phyloP scores from a whole-genome alignment of 2,113 vertebrate genomes.

The Muntiacus reevesi region DNA sequence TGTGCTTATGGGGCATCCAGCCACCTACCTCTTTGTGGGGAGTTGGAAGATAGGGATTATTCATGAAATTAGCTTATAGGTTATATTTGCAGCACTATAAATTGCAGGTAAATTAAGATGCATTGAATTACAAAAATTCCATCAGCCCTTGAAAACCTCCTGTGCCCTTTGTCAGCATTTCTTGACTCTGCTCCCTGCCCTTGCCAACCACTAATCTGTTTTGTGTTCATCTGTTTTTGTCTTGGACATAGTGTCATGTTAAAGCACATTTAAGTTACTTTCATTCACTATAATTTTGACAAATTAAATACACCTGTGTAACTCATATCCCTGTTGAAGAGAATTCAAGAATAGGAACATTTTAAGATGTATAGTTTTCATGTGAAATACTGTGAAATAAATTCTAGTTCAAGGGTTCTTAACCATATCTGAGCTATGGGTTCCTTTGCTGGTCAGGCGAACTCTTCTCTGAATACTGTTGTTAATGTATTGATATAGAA shows the following conservation, averaged over 20 bases:
- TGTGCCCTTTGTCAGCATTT: neutral
- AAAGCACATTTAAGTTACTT: neutral
- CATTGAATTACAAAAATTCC: neutral
- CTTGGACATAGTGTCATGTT: neutral
- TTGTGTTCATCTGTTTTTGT: neutral
- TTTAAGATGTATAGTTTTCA: neutral
- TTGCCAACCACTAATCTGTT: neutral
- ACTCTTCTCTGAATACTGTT: neutral
- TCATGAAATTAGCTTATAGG: neutral
- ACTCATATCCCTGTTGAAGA: neutral
- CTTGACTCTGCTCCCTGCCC: no score
- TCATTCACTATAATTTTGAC: neutral
- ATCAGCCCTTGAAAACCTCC: neutral
- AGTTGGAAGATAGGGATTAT: neutral
- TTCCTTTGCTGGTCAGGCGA: neutral
- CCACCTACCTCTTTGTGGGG: neutral
- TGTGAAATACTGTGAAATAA: neutral
- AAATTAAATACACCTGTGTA: neutral
- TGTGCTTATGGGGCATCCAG: neutral
- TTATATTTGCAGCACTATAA: neutral
- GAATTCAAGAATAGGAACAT: neutral
- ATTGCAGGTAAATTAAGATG: neutral
- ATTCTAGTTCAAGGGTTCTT: neutral
- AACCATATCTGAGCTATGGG: neutral
- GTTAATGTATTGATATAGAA: neutral